Evolutionary conservation across 2,113 vertebrate species (phyloP).

Genomic region (Silurus glanis): DNA sequence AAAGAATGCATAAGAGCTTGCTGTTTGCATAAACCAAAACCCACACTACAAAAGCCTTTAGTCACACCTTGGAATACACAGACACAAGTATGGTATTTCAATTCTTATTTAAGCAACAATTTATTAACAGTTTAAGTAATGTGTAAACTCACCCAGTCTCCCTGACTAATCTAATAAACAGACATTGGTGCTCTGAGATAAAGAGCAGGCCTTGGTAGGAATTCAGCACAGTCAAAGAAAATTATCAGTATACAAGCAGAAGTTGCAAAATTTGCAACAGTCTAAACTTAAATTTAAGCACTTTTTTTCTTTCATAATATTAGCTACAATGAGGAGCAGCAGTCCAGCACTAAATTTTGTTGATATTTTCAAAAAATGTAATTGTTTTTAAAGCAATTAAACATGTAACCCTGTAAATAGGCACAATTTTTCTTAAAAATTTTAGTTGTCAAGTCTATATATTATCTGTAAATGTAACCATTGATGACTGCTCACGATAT

Average conservation of each 20-base stretch:
- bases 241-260: not conserved
- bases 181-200: slow-evolving; percentile 16
- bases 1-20: not conserved
- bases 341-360: not conserved
- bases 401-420: not conserved
- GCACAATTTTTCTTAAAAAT: not conserved
- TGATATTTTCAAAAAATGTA: not conserved
- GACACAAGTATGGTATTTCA: slow-evolving; percentile 6
- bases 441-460: not conserved
- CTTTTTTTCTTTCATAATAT: not conserved
- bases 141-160: not conserved
- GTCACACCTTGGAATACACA: not conserved
- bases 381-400: not conserved
- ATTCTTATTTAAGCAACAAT: not conserved
- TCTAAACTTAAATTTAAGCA: not conserved
- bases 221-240: slow-evolving; percentile 5
- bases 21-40: slow-evolving; percentile 5
- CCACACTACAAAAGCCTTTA: not conserved
- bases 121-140: slow-evolving; percentile 26
- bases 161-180: slow-evolving; percentile 41
- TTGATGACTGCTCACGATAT: not conserved
- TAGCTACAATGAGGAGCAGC: not conserved
- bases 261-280: not conserved
- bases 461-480: not conserved
- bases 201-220: slow-evolving; percentile 29